A percentile compares a stretch with the other conserved stretches of the same genome.
Conservation (phyloP, 1,140 invertebrate genomes). For the Cydia fagiglandana region DNA sequence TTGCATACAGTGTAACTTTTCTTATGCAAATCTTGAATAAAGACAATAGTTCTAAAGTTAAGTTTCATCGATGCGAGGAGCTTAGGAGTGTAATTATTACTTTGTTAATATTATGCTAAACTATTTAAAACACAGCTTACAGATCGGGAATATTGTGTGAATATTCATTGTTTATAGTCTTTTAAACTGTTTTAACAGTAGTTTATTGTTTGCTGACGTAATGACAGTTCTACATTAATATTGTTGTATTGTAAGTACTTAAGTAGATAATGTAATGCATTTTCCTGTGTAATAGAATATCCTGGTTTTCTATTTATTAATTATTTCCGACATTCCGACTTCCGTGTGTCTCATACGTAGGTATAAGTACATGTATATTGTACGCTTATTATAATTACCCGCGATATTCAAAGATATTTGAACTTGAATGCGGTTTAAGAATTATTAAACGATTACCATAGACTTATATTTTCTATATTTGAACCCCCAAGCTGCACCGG, state of each 20-base stretch:
- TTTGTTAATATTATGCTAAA: conserved; percentile 54
- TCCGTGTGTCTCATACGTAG: neutral
- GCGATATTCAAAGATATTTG: neutral
- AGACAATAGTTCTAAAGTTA: conserved; percentile 22
- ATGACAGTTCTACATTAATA: neutral
- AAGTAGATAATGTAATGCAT: neutral
- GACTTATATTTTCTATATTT: neutral
- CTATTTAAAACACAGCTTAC: conserved; percentile 41
- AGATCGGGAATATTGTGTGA: conserved; percentile 48
- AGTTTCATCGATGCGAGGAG: conserved; percentile 52
- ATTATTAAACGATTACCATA: neutral
- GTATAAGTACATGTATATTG: neutral
- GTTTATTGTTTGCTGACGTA: neutral
- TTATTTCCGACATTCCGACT: neutral
- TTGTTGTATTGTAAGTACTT: neutral
- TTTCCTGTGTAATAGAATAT: neutral
- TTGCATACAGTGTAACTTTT: conserved; percentile 33
- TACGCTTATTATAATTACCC: neutral
- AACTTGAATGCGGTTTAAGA: neutral
- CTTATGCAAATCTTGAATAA: conserved; percentile 6
- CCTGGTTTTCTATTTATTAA: neutral
- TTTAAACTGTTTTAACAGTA: conserved; percentile 8
- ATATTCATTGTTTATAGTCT: conserved; percentile 31
- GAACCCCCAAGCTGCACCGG: neutral
- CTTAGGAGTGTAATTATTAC: conserved; percentile 53